Percentiles rank a stretch among this genome's conserved stretches.
Evolutionary conservation across 2,113 vertebrate genomes (phyloP).

Genomic region (Pterocles burchelli): DNA sequence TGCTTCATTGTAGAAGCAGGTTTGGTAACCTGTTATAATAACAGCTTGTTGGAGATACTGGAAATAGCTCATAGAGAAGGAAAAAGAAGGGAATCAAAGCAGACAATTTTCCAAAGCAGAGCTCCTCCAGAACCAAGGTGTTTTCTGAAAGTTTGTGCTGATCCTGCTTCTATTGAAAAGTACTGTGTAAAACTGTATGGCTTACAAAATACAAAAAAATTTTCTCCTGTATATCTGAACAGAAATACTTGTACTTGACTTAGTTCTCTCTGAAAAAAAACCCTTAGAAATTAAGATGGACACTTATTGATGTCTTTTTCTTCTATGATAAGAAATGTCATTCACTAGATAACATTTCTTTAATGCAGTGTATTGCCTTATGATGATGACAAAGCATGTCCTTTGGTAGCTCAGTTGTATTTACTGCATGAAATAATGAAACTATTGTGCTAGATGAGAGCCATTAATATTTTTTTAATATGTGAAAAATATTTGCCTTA

Average conservation of each 20-base stretch:
- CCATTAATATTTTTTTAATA: neutral
- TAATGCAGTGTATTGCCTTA: neutral
- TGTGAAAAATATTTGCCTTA: neutral
- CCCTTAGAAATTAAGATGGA: neutral
- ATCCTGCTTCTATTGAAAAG: neutral
- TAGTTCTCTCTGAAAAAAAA: neutral
- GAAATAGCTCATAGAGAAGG: neutral
- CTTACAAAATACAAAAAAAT: neutral
- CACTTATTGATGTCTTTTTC: neutral
- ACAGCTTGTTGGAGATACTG: neutral
- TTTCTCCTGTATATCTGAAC: neutral
- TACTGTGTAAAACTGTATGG: neutral
- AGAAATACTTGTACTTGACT: neutral
- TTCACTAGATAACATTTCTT: neutral
- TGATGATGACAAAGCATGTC: neutral
- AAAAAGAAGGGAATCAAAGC: neutral
- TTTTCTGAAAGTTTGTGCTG: neutral
- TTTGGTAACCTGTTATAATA: neutral
- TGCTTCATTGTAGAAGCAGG: neutral
- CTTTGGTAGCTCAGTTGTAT: neutral
- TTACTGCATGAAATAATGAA: neutral
- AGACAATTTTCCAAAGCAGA: neutral
- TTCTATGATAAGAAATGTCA: neutral
- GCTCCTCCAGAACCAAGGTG: neutral
- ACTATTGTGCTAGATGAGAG: neutral